Evolutionary conservation across 2,888 invertebrate genomes (phyloP), one percentile per base, ranked within the genome.

Genomic region (Oithona nana): DNA sequence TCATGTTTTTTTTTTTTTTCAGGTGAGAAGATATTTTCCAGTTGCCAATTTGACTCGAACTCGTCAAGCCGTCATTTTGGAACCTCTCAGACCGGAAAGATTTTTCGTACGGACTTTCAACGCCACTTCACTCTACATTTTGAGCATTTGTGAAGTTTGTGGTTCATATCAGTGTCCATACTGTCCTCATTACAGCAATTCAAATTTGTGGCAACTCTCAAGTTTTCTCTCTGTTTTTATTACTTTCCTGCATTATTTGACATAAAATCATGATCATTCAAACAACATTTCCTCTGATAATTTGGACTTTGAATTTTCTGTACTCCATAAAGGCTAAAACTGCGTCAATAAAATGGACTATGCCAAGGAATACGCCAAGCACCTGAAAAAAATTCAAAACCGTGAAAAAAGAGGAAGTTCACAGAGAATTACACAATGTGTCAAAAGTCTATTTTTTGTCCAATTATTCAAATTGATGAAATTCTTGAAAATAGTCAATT

Each of bases 1-100:
- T 16, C 39, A 39, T 39, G 39, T 11, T 39, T 39, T 2, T 29
- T 20, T n/a, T 30, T 22, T 11, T n/a, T 11, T 31, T 1, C 26
- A 57, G 57, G 57, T 57, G 20, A 29, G 57, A 1, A 29, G 57
- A n/a, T 56, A 57, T 24, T 60, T 49, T 30, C 48, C 64, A 65
- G 76, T 78, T 1, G 79, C 79, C 28, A 79, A 79, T 68, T 71
- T 76, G 66, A 77, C 78, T 3, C 71, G 74, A 20, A 74, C 75
- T 65, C 73, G 78, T 64, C 73, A 74, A 64, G 75, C 78, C 59
- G 71, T 74, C 63, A 71, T 79, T 13, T 78, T 76, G 67, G 78
- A 79, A 39, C 50, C 64, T 1, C 56, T 48, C 30, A 24, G 58
- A 55, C 39, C 66, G 62, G 73, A 39, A 72, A 70, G 28, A 69